These are phyloP conservation scores for Rhinolophus sinicus DNA, from an alignment of 2,113 vertebrate species.

Conservation along the genomic window DNA sequence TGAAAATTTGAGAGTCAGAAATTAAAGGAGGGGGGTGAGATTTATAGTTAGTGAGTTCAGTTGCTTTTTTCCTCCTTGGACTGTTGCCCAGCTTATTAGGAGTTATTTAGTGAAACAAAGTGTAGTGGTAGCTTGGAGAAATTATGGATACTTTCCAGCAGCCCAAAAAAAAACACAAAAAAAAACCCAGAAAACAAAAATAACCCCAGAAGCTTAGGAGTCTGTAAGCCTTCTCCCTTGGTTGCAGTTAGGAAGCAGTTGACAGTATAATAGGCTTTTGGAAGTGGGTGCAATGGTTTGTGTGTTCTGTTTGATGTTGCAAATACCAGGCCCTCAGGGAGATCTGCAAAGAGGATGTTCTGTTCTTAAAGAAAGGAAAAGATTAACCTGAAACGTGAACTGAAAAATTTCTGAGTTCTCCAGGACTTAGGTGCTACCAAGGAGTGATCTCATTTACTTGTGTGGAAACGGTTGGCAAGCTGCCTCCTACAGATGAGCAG, in stretches of 20 bases:
- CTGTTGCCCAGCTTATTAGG: slow-evolving; percentile 82
- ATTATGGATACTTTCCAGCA: slow-evolving; percentile 83
- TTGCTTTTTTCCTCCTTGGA: slow-evolving; percentile 80
- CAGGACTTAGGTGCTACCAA: slow-evolving; percentile 77
- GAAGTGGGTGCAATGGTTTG: slow-evolving; percentile 82
- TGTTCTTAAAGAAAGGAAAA: slow-evolving; percentile 87
- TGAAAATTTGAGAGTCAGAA: slow-evolving; percentile 24
- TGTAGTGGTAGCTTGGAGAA: slow-evolving; percentile 84
- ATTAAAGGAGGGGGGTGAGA: slow-evolving; percentile 32
- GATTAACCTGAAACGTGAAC: slow-evolving; percentile 88
- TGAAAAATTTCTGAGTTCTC: slow-evolving; percentile 80
- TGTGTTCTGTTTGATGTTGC: slow-evolving; percentile 88
- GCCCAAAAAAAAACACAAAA: background rate
- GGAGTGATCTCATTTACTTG: slow-evolving; percentile 77
- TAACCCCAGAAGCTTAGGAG: slow-evolving; percentile 71
- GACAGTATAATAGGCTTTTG: slow-evolving; percentile 86
- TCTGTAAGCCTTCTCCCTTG: slow-evolving; percentile 85
- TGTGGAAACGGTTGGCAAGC: slow-evolving; percentile 75
- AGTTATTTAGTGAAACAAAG: slow-evolving; percentile 86
- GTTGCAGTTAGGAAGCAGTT: slow-evolving; percentile 85
- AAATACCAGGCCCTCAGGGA: slow-evolving; percentile 84
- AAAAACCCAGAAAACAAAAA: no score
- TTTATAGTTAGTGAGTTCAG: slow-evolving; percentile 46
- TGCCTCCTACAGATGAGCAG: slow-evolving; percentile 62
- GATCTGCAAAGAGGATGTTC: slow-evolving; percentile 85